Percentiles rank a stretch among this genome's conserved stretches.
Evolutionary conservation across 2,113 vertebrate species (phyloP).

Genomic region (Electrona antarctica): DNA sequence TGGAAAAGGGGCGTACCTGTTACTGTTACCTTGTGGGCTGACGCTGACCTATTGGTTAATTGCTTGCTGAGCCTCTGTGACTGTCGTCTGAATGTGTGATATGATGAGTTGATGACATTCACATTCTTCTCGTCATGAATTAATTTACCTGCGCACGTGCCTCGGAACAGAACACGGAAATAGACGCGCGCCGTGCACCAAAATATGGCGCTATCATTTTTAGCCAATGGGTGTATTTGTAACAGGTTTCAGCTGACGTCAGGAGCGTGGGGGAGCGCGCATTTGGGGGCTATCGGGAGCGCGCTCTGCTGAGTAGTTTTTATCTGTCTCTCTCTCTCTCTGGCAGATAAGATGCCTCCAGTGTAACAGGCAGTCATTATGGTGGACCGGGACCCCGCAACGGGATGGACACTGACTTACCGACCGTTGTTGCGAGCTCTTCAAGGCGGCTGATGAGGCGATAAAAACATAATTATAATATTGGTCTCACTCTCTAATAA

Average conservation of each 20-base stretch:
- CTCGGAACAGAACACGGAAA: not conserved
- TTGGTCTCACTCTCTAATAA: not conserved
- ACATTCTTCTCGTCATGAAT: too few species aligned
- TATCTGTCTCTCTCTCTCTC: conserved; percentile 30
- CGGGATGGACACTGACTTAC: conserved; percentile 64
- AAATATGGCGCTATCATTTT: conserved; percentile 79
- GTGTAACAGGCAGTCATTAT: conserved; percentile 67
- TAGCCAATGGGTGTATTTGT: conserved; percentile 71
- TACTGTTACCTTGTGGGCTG: too few species aligned
- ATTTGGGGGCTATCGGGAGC: conserved; percentile 57
- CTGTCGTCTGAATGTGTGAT: too few species aligned
- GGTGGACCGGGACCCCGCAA: conserved; percentile 69
- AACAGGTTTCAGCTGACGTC: conserved; percentile 71
- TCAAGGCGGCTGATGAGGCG: conserved; percentile 61
- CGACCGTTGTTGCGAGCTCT: conserved; percentile 47
- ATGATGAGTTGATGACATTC: too few species aligned
- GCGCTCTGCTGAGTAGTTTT: conserved; percentile 58
- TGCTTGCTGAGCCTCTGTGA: too few species aligned
- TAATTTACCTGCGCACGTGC: not conserved
- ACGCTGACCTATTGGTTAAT: too few species aligned
- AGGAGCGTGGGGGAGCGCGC: conserved; percentile 65
- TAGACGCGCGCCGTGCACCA: conserved; percentile 29
- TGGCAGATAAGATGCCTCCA: conserved; percentile 47
- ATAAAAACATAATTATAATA: conserved; percentile 18
- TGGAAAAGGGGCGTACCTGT: too few species aligned